A percentile compares a stretch with the other conserved stretches of the same genome.
Conservation (phyloP, 2,797 vertebrate species). For the Oreortyx pictus region DNA sequence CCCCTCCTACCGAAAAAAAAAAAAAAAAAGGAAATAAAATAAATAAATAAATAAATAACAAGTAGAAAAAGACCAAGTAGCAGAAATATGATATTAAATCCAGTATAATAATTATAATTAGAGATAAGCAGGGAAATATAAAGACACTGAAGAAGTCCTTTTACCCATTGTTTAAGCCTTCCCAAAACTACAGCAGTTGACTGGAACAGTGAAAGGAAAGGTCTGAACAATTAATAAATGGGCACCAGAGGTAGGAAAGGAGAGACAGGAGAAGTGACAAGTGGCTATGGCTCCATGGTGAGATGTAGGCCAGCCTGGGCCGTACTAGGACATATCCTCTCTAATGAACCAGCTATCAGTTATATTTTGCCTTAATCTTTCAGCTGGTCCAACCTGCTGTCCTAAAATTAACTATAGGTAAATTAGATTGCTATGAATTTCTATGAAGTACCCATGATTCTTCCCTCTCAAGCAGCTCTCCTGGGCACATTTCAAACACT, state of each 20-base stretch:
- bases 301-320: not conserved
- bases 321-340: not conserved
- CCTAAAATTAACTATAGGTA: not conserved
- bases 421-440: not conserved
- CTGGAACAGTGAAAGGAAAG: not conserved
- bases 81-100: not conserved
- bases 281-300: rapidly evolving
- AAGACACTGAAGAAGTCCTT: not conserved
- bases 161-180: not conserved
- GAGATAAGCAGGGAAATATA: not conserved
- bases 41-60: too few relatives aligned
- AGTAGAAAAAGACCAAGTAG: not conserved
- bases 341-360: not conserved
- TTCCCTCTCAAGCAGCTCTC: not conserved
- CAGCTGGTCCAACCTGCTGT: not conserved
- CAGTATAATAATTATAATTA: not conserved
- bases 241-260: not conserved
- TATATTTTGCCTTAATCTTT: not conserved
- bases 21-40: not conserved
- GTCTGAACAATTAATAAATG: not conserved
- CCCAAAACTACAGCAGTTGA: not conserved
- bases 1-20: not conserved
- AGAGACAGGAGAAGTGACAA: not conserved
- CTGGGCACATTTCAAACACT: not conserved
- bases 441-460: not conserved